These are phyloP conservation scores for Melinopterus prodromus DNA, from an alignment of 2,888 invertebrate genomes.

Conservation along the genomic window DNA sequence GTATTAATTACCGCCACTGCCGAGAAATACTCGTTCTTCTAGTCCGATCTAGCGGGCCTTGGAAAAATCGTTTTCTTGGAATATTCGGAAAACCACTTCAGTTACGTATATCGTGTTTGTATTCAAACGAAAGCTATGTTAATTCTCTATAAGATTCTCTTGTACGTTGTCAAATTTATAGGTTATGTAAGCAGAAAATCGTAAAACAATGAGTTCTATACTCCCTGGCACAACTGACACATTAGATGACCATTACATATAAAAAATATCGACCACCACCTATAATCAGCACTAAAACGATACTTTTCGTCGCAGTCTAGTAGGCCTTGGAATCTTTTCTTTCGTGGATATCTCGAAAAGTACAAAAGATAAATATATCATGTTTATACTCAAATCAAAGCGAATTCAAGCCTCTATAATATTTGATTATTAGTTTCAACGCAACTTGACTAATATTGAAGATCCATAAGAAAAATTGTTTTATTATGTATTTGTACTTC, in stretches of 20 bases:
- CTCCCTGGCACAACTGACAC: not conserved
- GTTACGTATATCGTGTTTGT: not conserved
- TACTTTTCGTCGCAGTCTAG: not conserved
- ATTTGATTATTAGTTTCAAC: not conserved
- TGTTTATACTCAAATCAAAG: not conserved
- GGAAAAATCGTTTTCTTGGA: not conserved
- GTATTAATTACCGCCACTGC: not conserved
- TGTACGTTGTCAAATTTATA: not conserved
- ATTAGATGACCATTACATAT: not conserved
- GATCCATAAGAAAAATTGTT: too few species aligned
- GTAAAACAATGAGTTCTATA: not conserved
- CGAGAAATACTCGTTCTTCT: not conserved
- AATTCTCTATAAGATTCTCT: not conserved
- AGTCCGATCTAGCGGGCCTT: not conserved
- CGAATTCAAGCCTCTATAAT: not conserved
- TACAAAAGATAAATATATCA: not conserved
- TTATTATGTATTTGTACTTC: too few species aligned
- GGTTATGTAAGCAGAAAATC: not conserved
- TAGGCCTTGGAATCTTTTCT: not conserved
- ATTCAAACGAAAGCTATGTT: not conserved
- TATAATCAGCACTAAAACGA: not conserved
- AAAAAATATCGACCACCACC: not conserved
- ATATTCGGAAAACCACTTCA: not conserved
- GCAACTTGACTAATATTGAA: too few species aligned
- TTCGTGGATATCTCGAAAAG: not conserved